These are phyloP conservation scores for Drosophila picticornis DNA, from an alignment of 2,888 invertebrate genomes.

Conservation along the genomic window DNA sequence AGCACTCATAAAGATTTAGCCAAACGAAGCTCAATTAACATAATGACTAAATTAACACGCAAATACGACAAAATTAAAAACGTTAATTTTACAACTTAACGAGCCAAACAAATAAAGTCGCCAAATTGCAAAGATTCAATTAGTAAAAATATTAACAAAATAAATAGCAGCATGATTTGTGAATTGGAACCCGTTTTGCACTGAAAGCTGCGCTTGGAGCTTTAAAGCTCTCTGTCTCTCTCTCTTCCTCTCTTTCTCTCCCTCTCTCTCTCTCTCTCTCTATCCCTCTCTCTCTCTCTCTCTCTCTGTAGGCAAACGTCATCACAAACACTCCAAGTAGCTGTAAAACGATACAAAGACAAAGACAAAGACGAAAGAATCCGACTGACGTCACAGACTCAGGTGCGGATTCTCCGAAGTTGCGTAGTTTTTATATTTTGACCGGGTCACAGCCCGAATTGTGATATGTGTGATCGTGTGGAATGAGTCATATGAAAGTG, in stretches of 20 bases:
- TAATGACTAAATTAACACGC: constrained; percentile 52
- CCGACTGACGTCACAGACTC: constrained; percentile 41
- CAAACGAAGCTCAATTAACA: constrained; percentile 25
- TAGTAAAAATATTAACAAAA: constrained; percentile 41
- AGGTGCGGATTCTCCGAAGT: constrained; percentile 20
- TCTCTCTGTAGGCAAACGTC: neutral
- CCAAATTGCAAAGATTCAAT: constrained; percentile 29
- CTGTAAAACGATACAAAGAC: neutral
- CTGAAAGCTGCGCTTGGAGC: constrained; percentile 9
- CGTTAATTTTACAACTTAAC: constrained; percentile 54
- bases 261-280: too few species aligned
- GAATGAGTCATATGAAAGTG: constrained; percentile 38
- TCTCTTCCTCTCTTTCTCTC: neutral
- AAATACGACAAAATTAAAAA: constrained; percentile 33
- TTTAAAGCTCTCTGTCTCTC: constrained; percentile 20
- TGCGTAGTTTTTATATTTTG: neutral
- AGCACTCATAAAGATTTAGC: neutral
- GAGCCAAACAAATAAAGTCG: constrained; percentile 29
- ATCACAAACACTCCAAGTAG: constrained; percentile 11
- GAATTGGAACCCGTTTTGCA: constrained; percentile 1
- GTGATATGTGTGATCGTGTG: constrained; percentile 2
- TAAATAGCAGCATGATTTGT: constrained; percentile 12
- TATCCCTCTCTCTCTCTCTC: too few species aligned
- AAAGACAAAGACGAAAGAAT: constrained; percentile 26
- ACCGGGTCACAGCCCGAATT: constrained; percentile 13